Base-by-base conservation (phyloP, 1,140 invertebrate genomes). In the Macrotrachela quadricornifera region DNA sequence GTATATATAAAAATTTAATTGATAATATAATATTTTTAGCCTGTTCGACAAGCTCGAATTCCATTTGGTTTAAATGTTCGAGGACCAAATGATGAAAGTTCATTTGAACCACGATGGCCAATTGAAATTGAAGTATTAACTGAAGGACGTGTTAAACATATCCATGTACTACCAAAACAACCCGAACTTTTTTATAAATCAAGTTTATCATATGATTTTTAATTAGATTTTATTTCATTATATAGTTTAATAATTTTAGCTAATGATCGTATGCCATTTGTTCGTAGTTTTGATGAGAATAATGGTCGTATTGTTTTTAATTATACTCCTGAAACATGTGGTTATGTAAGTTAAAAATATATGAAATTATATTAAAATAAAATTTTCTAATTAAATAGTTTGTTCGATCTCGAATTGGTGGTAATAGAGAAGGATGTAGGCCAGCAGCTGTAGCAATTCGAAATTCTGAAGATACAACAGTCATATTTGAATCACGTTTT, bases 321-420 rank as follows among this genome's bases (percentile, higher is more conserved):
- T 57, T 90, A 90, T 63, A 80, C 80, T 63, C 83, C 83, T 14
- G 79, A 80, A 62, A 77, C 80, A 44, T 82, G 83, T 8, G 83
- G 83, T 71, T 91, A 88, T 72, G 85, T 90, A 72, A 80, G 80
- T 62, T 30, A 4, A 4, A 8, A 30, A 8, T 2, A 8, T 30
- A 8, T 30, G 21, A 30, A 4, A 4, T 8, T 30, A 30, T 30
- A 30, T 30, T 30, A 2, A 8, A 30, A 4, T 8, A 4, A 30
- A 4, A 4, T 2, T 4, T 30, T 30, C 2, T 30, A 30, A 30
- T 30, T n/a, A 8, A 30, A 30, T 30, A 88, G 84, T 88, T 86
- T 68, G 83, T 82, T 64, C 76, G 81, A 51, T 83, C 82, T 17
- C 77, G 79, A 55, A 77, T 82, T 15, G 81, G 81, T 38, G 82